A percentile compares a stretch with the other conserved stretches of the same genome.
These are phyloP conservation scores for Chymomyza costata DNA, from an alignment of 1,140 invertebrate genomes.

Conservation along the genomic window DNA sequence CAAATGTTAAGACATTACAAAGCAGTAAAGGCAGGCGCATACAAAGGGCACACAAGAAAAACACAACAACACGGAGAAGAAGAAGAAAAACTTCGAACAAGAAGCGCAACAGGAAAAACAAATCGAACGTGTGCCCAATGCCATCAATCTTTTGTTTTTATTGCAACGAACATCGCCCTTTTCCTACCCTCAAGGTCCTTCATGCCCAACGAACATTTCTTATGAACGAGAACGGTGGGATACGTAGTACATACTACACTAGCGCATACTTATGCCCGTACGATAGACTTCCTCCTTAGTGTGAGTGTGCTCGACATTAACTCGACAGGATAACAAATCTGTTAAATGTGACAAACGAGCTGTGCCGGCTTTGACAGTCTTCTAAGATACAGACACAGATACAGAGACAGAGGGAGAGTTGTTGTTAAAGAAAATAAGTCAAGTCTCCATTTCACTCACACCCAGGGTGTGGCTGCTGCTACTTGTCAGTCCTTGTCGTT, in stretches of 20 bases:
- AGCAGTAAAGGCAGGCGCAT: conserved; percentile 52
- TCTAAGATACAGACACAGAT: conserved; percentile 21
- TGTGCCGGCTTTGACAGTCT: conserved; percentile 48
- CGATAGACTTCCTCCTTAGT: conserved; percentile 10
- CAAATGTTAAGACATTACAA: conserved; percentile 74
- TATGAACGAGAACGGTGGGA: conserved; percentile 44
- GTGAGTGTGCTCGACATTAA: conserved; percentile 68
- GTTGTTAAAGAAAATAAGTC: conserved; percentile 25
- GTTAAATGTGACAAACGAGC: conserved; percentile 75
- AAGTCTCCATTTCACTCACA: conserved; percentile 36
- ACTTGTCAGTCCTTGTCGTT: not conserved
- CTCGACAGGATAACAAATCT: conserved; percentile 76
- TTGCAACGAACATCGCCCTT: conserved; percentile 35
- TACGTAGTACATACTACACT: conserved; percentile 17
- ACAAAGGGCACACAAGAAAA: conserved; percentile 41
- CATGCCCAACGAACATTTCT: conserved; percentile 56
- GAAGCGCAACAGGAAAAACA: conserved; percentile 66
- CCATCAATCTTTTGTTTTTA: conserved; percentile 74
- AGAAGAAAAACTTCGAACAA: conserved; percentile 7
- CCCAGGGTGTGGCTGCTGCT: no score
- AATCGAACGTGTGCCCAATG: conserved; percentile 74
- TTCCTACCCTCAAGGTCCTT: conserved; percentile 27
- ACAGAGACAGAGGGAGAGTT: not conserved
- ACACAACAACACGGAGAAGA: conserved; percentile 30
- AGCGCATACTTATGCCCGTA: not conserved